Evolutionary conservation across 2,113 vertebrate genomes (phyloP).

Genomic region (Microcebus murinus): DNA sequence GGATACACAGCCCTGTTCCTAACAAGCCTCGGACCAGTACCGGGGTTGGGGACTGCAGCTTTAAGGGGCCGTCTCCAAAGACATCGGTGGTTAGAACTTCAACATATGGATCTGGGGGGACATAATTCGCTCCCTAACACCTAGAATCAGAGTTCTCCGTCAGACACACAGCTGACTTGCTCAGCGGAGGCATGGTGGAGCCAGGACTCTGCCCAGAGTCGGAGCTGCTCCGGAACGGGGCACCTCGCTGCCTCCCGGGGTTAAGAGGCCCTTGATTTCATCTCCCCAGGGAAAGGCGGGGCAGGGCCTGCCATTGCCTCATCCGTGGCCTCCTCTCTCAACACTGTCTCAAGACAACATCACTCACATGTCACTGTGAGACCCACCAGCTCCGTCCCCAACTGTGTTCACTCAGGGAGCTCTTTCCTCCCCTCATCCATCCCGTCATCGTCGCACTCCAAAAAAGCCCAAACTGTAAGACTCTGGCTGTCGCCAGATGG

Average conservation of each 20-base stretch:
- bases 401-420: background rate
- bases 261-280: rapidly evolving
- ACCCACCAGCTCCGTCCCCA: background rate
- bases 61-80: background rate
- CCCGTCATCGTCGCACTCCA: background rate
- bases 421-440: background rate
- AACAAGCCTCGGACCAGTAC: too few species aligned
- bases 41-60: too few species aligned
- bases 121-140: background rate
- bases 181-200: rapidly evolving
- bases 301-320: background rate
- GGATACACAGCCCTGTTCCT: too few species aligned
- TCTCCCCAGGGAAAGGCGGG: too few species aligned
- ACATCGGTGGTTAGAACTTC: background rate
- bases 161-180: rapidly evolving
- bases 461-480: background rate
- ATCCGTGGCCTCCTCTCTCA: background rate
- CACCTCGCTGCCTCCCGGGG: background rate
- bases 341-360: background rate
- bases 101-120: background rate
- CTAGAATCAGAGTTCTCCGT: background rate
- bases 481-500: background rate
- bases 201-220: background rate
- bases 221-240: background rate
- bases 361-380: rapidly evolving